Base-by-base conservation (phyloP, 2,888 invertebrate species). In the Dasypogon diadema region DNA sequence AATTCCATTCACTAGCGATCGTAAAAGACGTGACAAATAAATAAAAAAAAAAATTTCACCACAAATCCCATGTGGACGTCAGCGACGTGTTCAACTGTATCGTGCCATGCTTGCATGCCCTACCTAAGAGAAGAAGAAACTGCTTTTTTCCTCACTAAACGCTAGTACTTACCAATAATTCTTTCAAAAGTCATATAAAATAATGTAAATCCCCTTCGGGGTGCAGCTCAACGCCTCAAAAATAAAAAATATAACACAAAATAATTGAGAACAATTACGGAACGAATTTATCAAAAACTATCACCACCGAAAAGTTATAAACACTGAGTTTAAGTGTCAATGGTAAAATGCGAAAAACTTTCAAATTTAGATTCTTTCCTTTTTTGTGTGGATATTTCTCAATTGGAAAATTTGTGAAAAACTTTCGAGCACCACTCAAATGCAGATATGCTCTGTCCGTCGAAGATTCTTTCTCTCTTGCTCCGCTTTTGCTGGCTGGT, bases 121-220 rank as follows among this genome's bases (percentile, higher is more conserved):
- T 30, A 30, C 10, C 5, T 30, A 6, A 30, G 34, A 30, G 30
- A 30, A 30, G 8, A 30, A 30, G 3, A 30, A 30, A 5, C 30
- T 30, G 3, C 8, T 30, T 30, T 30, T 30, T 55, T 55, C 3
- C 5, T 21, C 8, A 18, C 16, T 1, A 55, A 55, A 21, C 22
- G 3, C n/a, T 2, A 2, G 26, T 81, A 89, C 92, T 92, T 86
- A 95, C 95, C 94, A 93, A 90, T 92, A 90, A 90, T 92, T 92
- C 92, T 93, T 93, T 92, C 94, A 94, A 94, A 95, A 95, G 94
- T 95, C 95, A 95, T 95, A 95, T 95, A 95, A 95, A 93, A 93
- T 83, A 83, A 83, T 83, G 81, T 83, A 81, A 82, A 80, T 84
- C 83, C 84, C 85, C 84, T 83, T 82, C 83, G 84, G 85, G 85